Evolutionary conservation across 2,888 invertebrate genomes (phyloP).

Genomic region (Auanema sp.): DNA sequence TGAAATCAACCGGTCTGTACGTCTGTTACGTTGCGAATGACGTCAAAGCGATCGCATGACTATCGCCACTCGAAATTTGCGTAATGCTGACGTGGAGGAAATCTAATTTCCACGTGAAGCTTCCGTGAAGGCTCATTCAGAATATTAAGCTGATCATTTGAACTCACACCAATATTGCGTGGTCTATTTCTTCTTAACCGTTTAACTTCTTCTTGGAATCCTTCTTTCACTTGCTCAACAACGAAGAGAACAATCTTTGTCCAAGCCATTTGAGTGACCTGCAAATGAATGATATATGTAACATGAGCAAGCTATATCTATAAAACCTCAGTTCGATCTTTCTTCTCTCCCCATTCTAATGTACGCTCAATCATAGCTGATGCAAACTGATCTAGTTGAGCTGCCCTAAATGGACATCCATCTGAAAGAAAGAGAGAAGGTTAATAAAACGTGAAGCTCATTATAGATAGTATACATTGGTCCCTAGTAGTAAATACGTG

Average conservation of each 20-base stretch:
- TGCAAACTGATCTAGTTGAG: constrained; percentile 45
- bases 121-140: background rate
- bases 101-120: background rate
- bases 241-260: constrained; percentile 49
- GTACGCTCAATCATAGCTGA: constrained; percentile 45
- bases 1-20: background rate
- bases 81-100: background rate
- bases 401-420: constrained; percentile 40
- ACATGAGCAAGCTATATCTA: background rate
- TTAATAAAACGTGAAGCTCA: background rate
- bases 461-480: constrained; percentile 28
- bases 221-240: constrained; percentile 44
- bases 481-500: constrained; percentile 33
- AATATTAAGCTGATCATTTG: background rate
- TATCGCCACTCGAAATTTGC: background rate
- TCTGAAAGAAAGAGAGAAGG: constrained; percentile 23
- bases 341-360: constrained; percentile 48
- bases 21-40: too few relatives aligned
- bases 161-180: constrained; percentile 21
- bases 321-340: constrained; percentile 39
- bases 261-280: constrained; percentile 47
- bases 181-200: constrained; percentile 28
- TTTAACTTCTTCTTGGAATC: constrained; percentile 42
- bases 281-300: background rate
- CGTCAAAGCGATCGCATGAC: too few relatives aligned